phyloP scores from a whole-genome alignment of 2,113 vertebrate species.

The Cephalopterus ornatus region DNA sequence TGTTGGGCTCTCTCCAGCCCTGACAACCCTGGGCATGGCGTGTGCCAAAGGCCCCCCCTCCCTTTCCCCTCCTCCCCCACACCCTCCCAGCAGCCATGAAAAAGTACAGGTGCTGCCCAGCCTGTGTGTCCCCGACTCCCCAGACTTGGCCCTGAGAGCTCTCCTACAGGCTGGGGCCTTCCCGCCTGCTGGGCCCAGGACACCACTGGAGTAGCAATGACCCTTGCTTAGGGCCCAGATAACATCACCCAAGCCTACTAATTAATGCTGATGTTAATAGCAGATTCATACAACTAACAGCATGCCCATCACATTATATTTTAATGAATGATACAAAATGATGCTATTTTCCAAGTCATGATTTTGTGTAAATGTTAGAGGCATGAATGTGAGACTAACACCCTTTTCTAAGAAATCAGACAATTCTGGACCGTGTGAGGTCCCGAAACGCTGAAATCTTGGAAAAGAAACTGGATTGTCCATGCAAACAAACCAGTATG shows the following conservation, averaged over 20 bases:
- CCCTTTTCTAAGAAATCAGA: background rate
- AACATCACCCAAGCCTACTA: background rate
- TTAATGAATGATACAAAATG: background rate
- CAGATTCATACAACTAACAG: background rate
- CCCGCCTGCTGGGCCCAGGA: background rate
- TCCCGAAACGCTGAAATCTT: background rate
- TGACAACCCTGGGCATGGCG: background rate
- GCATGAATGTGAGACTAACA: background rate
- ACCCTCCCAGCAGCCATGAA: background rate
- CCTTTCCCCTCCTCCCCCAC: background rate
- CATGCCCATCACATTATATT: background rate
- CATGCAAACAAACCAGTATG: background rate
- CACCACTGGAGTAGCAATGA: background rate
- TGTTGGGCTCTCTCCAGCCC: background rate
- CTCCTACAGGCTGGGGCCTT: background rate
- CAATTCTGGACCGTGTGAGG: background rate
- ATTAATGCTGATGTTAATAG: background rate
- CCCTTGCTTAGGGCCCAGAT: background rate
- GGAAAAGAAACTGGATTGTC: background rate
- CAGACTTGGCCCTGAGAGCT: background rate
- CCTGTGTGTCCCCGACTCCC: background rate
- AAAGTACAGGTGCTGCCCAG: background rate
- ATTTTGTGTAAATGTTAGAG: background rate
- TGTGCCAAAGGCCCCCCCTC: slow-evolving; percentile 45
- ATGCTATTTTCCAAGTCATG: background rate